Evolutionary conservation across 2,113 vertebrate genomes (phyloP).

Genomic region (Ariopsis seemanni): DNA sequence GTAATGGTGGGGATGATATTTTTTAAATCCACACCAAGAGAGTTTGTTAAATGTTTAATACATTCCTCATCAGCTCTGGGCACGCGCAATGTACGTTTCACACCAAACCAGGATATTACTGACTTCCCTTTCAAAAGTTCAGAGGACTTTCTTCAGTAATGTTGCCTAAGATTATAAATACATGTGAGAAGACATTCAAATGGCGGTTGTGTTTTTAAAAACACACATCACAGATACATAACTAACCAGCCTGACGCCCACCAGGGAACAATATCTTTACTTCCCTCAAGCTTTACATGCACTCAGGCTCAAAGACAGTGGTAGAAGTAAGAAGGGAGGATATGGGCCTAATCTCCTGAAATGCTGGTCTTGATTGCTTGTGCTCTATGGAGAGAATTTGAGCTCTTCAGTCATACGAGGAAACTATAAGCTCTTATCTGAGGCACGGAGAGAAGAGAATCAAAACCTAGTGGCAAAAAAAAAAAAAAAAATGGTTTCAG

Average conservation of each 20-base stretch:
- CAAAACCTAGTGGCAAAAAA: neutral
- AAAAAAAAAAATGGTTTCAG: neutral
- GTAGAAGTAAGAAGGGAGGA: slow-evolving; percentile 33
- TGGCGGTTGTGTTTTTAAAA: slow-evolving; percentile 33
- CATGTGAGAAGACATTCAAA: no score
- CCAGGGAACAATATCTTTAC: slow-evolving; percentile 61
- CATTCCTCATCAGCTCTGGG: neutral
- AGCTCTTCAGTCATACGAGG: slow-evolving; percentile 46
- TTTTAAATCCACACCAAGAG: neutral
- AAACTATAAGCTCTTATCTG: slow-evolving; percentile 51
- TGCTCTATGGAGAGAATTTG: slow-evolving; percentile 61
- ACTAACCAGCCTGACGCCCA: slow-evolving; percentile 60
- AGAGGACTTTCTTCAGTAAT: neutral
- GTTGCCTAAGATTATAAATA: neutral
- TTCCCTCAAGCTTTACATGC: slow-evolving; percentile 50
- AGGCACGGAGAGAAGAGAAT: neutral
- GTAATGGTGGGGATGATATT: neutral
- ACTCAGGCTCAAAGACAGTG: slow-evolving; percentile 63
- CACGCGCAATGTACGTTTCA: neutral
- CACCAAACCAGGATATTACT: neutral
- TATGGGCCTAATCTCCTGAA: slow-evolving; percentile 59
- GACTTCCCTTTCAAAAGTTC: neutral
- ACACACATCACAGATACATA: slow-evolving; percentile 54
- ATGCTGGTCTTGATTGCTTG: slow-evolving; percentile 54
- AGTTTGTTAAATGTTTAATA: neutral